Evolutionary conservation across 2,797 vertebrate species (phyloP), one percentile per base, ranked within the genome.

Genomic region (Pipistrellus nathusii): DNA sequence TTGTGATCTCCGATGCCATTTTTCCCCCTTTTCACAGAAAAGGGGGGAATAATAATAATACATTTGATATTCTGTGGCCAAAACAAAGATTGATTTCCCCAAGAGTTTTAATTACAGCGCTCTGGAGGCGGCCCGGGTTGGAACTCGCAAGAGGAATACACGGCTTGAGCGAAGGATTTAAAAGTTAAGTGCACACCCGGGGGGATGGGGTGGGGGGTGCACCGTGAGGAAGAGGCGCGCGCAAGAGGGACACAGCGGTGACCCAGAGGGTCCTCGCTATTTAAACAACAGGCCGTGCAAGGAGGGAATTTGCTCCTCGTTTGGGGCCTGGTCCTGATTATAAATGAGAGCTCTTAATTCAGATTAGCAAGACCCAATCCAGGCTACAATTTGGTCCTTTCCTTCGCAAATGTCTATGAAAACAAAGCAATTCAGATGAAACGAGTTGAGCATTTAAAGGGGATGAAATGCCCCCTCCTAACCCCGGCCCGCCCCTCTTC

Each of bases 351-450:
- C 94, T 98, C 98, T 98, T 98, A 98, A 98, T 98, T 98, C 98
- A 98, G 97, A 98, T 98, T 98, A 97, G 98, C 96, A 97, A 97
- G 41, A 92, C 95, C 97, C 97, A 98, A 98, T 98, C 98, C 98
- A 97, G 98, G 97, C 97, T 98, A 96, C 98, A 98, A 98, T 98
- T 98, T 97, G 97, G 97, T 97, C 98, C 97, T 96, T 98, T 97
- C 96, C 97, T 98, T 96, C 95, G 96, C 94, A 98, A 98, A 98
- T 96, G 96, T 98, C 98, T 98, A 97, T 97, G 98, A 98, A 98
- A 98, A 97, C 95, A 94, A 98, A 97, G 97, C 97, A 98, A 98
- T 98, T 98, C 98, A 97, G 95, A 93, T 97, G 97, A 98, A 98
- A 98, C 98, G 97, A 97, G 95, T 97, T 98, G 96, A 98, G 97